These are phyloP conservation scores for Caenorhabditis plicata DNA, from an alignment of 2,888 invertebrate genomes.

Conservation along the genomic window DNA sequence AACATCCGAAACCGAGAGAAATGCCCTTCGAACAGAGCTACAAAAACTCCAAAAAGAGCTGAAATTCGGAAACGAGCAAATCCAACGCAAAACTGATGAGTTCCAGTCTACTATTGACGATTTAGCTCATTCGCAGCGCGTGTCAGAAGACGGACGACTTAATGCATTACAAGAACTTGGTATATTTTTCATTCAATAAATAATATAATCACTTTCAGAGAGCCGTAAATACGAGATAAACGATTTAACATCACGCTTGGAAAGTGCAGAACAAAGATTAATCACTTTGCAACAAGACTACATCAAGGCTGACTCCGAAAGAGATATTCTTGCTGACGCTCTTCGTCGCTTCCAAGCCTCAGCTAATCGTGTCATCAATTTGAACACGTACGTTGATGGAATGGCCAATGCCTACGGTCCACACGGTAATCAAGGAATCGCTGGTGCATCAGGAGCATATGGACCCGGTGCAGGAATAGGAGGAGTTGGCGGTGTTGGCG, in stretches of 20 bases:
- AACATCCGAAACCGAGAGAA: slow-evolving; percentile 57
- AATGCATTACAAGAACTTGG: slow-evolving; percentile 57
- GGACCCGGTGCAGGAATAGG: slow-evolving; percentile 15
- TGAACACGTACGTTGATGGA: slow-evolving; percentile 42
- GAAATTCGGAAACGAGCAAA: slow-evolving; percentile 63
- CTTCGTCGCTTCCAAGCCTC: slow-evolving; percentile 62
- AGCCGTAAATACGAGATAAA: slow-evolving; percentile 61
- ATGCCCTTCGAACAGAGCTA: slow-evolving; percentile 50
- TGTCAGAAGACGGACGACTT: slow-evolving; percentile 60
- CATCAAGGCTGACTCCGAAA: slow-evolving; percentile 59
- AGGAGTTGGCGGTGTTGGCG: slow-evolving; percentile 6
- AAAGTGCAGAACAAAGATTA: slow-evolving; percentile 61
- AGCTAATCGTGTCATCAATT: slow-evolving; percentile 55
- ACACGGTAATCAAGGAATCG: too few relatives aligned
- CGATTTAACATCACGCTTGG: slow-evolving; percentile 60
- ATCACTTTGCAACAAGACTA: slow-evolving; percentile 61
- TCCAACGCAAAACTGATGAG: slow-evolving; percentile 62
- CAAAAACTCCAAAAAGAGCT: slow-evolving; percentile 57
- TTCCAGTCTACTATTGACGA: slow-evolving; percentile 61
- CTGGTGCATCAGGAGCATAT: slow-evolving; percentile 4
- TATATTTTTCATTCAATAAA: neutral
- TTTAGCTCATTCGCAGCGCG: slow-evolving; percentile 58
- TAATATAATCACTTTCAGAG: slow-evolving; percentile 28
- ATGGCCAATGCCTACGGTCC: too few relatives aligned
- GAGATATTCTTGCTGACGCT: slow-evolving; percentile 58